Percentiles rank a stretch among this genome's conserved stretches.
Conservation (phyloP, 2,797 vertebrate genomes). For the Lophotriccus pileatus region DNA sequence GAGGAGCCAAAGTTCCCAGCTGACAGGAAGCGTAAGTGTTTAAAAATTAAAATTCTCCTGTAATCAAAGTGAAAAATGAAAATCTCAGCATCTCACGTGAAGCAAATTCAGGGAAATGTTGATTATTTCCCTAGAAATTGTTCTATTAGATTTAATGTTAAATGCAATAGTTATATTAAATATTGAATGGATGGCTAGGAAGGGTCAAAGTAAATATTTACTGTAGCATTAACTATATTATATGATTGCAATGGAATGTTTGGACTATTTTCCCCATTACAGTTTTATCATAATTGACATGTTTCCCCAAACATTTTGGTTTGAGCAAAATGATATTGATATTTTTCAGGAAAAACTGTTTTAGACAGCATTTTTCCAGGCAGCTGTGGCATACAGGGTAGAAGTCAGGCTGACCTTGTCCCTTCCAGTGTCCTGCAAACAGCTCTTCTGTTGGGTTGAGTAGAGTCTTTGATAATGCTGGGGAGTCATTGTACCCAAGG, state of each 20-base stretch:
- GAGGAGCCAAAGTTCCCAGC: neutral
- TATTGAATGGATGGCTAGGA: neutral
- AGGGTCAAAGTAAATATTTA: constrained; percentile 55
- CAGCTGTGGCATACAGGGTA: neutral
- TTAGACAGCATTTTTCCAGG: neutral
- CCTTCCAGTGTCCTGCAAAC: neutral
- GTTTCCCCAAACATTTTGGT: constrained; percentile 43
- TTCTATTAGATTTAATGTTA: neutral
- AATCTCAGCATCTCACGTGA: neutral
- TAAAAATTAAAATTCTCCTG: neutral
- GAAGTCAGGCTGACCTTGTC: neutral
- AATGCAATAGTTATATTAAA: constrained; percentile 1
- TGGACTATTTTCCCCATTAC: neutral
- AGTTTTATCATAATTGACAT: neutral
- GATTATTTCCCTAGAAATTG: neutral
- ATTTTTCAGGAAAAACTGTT: neutral
- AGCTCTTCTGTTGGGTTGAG: neutral
- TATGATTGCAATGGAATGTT: constrained; percentile 10
- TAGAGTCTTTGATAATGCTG: neutral
- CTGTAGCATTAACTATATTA: neutral
- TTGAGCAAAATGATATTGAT: neutral
- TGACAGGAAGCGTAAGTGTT: neutral
- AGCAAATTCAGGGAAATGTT: neutral
- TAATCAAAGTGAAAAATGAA: neutral
- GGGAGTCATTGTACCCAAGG: rapidly evolving